Conservation (phyloP, 2,797 vertebrate genomes). For the Calcarius lapponicus region DNA sequence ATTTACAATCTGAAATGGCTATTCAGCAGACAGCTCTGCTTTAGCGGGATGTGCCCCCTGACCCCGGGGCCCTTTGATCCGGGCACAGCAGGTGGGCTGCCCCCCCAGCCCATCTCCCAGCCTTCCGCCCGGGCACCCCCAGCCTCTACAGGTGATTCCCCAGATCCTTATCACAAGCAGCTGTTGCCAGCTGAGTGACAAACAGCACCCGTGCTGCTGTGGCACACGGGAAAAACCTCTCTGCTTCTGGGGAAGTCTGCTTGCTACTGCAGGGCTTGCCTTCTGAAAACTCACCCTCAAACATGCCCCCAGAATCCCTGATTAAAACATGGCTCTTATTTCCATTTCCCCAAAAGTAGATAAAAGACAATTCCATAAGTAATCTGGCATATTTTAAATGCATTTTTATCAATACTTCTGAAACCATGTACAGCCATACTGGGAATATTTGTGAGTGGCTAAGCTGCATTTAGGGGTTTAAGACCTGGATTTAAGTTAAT, state of each 20-base stretch:
- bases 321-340: background rate
- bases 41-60: slow-evolving; percentile 76
- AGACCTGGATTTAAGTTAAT: slow-evolving; percentile 61
- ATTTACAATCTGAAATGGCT: slow-evolving; percentile 84
- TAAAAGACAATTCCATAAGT: background rate
- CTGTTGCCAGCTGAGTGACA: slow-evolving; percentile 69
- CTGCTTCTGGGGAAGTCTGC: background rate
- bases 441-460: slow-evolving; percentile 25
- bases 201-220: background rate
- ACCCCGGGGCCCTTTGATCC: slow-evolving; percentile 81
- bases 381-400: background rate
- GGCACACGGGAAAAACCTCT: background rate
- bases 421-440: slow-evolving; percentile 37
- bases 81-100: slow-evolving; percentile 78
- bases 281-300: background rate
- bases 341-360: background rate
- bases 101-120: slow-evolving; percentile 49
- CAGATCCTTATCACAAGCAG: slow-evolving; percentile 62
- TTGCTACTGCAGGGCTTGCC: background rate
- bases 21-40: slow-evolving; percentile 81
- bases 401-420: background rate
- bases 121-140: slow-evolving; percentile 25
- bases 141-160: slow-evolving; percentile 72
- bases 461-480: slow-evolving; percentile 60
- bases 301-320: background rate